phyloP scores from a whole-genome alignment of 2,888 invertebrate species.

The Sclerodermus sp. region DNA sequence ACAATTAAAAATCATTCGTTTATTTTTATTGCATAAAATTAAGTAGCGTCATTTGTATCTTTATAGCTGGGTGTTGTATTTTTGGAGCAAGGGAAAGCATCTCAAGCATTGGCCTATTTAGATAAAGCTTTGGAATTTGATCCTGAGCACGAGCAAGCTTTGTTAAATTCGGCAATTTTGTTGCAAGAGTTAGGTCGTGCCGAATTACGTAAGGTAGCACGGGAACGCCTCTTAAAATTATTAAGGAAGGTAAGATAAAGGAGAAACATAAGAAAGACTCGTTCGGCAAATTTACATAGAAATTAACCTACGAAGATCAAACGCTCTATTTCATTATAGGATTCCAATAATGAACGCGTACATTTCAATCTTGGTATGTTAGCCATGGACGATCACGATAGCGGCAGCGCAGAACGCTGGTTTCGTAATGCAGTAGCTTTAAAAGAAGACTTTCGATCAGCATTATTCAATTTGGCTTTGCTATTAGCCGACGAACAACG shows the following conservation, averaged over 20 bases:
- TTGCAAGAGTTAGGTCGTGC: constrained; percentile 86
- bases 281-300: too few relatives aligned
- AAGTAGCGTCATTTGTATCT: constrained; percentile 20
- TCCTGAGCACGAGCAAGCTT: constrained; percentile 92
- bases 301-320: too few relatives aligned
- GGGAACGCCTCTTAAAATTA: constrained; percentile 79
- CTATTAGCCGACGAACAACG: constrained; percentile 72
- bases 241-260: constrained; percentile 71
- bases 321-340: constrained; percentile 59
- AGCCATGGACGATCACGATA: constrained; percentile 92
- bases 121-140: constrained; percentile 91
- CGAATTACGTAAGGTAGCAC: constrained; percentile 76
- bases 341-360: constrained; percentile 81
- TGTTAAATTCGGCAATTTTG: constrained; percentile 92
- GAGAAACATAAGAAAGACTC: too few relatives aligned
- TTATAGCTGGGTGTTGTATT: constrained; percentile 90
- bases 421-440: constrained; percentile 86
- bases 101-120: constrained; percentile 87
- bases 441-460: constrained; percentile 88
- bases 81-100: constrained; percentile 87
- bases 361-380: constrained; percentile 96
- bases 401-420: constrained; percentile 86
- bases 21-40: background rate
- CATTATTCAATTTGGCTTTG: constrained; percentile 91
- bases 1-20: too few relatives aligned